These are phyloP conservation scores for Callopanchax toddi DNA, from an alignment of 2,113 vertebrate species.

Conservation along the genomic window DNA sequence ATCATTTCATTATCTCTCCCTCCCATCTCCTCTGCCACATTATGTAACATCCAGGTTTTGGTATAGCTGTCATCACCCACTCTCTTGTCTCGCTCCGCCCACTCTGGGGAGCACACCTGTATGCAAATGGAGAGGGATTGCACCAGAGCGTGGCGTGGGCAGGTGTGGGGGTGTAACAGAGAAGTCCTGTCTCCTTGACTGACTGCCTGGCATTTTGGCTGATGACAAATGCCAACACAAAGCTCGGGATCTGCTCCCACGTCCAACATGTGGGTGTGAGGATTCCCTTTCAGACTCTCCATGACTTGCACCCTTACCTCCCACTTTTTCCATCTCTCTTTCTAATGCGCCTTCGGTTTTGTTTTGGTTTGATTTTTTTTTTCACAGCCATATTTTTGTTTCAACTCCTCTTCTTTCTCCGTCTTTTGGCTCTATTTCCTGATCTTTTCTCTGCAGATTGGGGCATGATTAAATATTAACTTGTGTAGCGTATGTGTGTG, in stretches of 20 bases:
- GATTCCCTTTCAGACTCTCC: conserved; percentile 63
- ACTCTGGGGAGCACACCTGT: conserved; percentile 59
- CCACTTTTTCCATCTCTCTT: conserved; percentile 58
- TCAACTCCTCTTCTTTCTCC: conserved; percentile 21
- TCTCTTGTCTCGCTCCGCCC: conserved; percentile 43
- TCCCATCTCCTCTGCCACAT: conserved; percentile 40
- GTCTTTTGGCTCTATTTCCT: conserved; percentile 32
- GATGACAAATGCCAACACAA: conserved; percentile 75
- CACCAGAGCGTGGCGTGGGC: conserved; percentile 40
- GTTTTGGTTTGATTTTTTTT: background rate
- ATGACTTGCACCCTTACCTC: conserved; percentile 50
- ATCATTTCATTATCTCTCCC: conserved; percentile 23
- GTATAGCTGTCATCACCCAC: conserved; percentile 41
- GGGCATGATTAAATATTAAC: conserved; percentile 80
- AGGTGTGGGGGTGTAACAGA: conserved; percentile 47
- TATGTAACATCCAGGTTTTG: conserved; percentile 61
- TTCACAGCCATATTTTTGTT: conserved; percentile 26
- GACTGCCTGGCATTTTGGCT: conserved; percentile 51
- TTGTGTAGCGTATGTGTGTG: conserved; percentile 33
- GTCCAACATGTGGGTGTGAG: conserved; percentile 72
- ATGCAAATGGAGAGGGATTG: conserved; percentile 65
- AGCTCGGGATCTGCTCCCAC: conserved; percentile 72
- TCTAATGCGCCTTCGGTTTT: conserved; percentile 27
- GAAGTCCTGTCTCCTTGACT: conserved; percentile 59
- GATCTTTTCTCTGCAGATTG: conserved; percentile 47